phyloP scores from a whole-genome alignment of 2,888 invertebrate species.

The Synanthedon tipuliformis region DNA sequence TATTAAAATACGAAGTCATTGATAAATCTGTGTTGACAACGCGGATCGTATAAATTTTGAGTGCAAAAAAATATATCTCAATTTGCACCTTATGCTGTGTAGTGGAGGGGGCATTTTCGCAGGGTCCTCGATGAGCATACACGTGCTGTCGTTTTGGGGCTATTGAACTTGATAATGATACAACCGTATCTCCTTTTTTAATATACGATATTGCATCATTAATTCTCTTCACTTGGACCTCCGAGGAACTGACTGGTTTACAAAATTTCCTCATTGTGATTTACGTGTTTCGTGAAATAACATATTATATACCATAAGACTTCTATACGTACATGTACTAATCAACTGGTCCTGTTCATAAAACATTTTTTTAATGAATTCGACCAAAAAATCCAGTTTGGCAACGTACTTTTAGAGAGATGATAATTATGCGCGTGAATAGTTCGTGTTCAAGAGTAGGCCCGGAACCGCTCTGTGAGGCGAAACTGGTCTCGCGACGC shows the following conservation, averaged over 20 bases:
- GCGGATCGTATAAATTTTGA: conserved; percentile 48
- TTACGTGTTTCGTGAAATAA: neutral
- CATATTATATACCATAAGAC: neutral
- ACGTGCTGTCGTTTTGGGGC: conserved; percentile 62
- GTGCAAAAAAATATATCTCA: conserved; percentile 28
- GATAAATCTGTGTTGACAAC: conserved; percentile 55
- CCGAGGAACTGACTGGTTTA: neutral
- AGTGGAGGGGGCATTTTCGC: conserved; percentile 48
- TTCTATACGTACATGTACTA: neutral
- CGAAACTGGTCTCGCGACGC: conserved; percentile 63
- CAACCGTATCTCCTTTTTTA: conserved; percentile 54
- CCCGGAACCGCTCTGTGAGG: conserved; percentile 56
- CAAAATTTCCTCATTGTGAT: neutral
- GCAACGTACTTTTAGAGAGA: conserved; percentile 30
- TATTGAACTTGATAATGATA: conserved; percentile 69
- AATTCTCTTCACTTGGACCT: conserved; percentile 13
- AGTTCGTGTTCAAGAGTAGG: conserved; percentile 44
- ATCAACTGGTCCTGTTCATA: neutral
- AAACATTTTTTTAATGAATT: conserved; percentile 19
- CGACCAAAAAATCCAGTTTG: conserved; percentile 38
- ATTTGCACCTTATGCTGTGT: conserved; percentile 51
- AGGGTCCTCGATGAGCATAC: conserved; percentile 43
- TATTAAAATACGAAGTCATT: conserved; percentile 42
- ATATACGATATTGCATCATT: conserved; percentile 53
- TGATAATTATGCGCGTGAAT: conserved; percentile 44